Percentiles rank a stretch among this genome's conserved stretches.
Conservation (phyloP, 92 coral and sea anemone species). For the Scolanthus callimorphus region DNA sequence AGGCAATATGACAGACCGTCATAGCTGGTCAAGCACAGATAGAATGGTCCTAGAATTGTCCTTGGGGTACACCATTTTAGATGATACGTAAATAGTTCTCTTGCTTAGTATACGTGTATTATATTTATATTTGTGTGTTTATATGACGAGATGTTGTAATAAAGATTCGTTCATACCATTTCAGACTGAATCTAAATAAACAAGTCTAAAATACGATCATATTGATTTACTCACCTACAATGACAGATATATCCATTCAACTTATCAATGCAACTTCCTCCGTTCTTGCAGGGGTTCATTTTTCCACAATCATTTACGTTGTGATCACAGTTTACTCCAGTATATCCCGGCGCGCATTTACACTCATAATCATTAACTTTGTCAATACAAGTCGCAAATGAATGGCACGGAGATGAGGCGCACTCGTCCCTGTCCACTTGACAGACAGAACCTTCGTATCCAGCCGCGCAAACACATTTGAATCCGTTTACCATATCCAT, state of each 20-base stretch:
- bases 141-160: no score
- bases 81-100: no score
- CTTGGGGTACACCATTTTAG: no score
- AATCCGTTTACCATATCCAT: constrained; percentile 85
- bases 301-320: constrained; percentile 83
- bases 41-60: no score
- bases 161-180: no score
- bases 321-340: constrained; percentile 80
- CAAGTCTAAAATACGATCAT: not conserved
- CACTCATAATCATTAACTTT: constrained; percentile 73
- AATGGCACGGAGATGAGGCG: constrained; percentile 73
- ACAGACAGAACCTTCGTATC: constrained; percentile 72
- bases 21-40: no score
- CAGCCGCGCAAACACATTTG: constrained; percentile 86
- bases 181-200: no score
- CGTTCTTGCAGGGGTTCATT: constrained; percentile 89
- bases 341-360: constrained; percentile 76
- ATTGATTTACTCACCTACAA: constrained; percentile 67
- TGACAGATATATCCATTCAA: constrained; percentile 72
- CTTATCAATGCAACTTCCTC: constrained; percentile 86
- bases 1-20: no score
- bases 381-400: constrained; percentile 82
- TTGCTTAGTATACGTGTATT: no score
- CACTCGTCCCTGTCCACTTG: constrained; percentile 49
- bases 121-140: no score